Base-by-base conservation (phyloP, 2,888 invertebrate genomes). In the Galerucella calmariensis region DNA sequence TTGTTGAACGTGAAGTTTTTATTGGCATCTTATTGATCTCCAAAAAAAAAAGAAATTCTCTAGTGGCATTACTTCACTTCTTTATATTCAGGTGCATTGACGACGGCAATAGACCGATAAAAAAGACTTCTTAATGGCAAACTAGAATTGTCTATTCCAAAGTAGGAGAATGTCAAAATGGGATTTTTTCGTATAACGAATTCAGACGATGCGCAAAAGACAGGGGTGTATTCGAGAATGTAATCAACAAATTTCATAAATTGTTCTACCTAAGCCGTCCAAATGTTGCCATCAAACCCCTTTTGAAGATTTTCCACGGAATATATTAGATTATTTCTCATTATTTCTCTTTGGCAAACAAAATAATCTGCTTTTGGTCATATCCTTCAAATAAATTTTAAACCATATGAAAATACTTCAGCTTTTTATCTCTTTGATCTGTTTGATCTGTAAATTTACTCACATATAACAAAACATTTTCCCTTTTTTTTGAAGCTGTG, bases 121-220 rank as follows among this genome's bases (percentile, higher is more conserved):
- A 70, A 62, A 65, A 44, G 41, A 56, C 56, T 65, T 14, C 56
- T 71, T 71, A 65, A 71, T 65, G 58, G 65, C 41, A 65, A 71
- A 65, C 71, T 65, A 70, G 63, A 44, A 65, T 62, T 63, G 56
- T 56, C 62, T 70, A 63, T 70, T 24, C 70, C 53, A 41, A 56
- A 53, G 70, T 63, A 65, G 61, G 61, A 44, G 53, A 70, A 70
- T 65, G 63, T 6, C 59, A 35, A 71, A 63, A 58, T 58, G 65
- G 65, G 44, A 3, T 71, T 65, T 71, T 71, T 71, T 71, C 44
- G 56, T 71, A 56, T 65, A 65, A 71, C 62, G 59, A 65, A 65
- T 71, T 65, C 71, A 56, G 24, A 65, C 65, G 56, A 51, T 65
- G 58, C 44, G 62, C 62, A 62, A 6, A 62, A 53, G 6, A 27